phyloP scores from a whole-genome alignment of 2,888 invertebrate species.

The Cephus spinipes region DNA sequence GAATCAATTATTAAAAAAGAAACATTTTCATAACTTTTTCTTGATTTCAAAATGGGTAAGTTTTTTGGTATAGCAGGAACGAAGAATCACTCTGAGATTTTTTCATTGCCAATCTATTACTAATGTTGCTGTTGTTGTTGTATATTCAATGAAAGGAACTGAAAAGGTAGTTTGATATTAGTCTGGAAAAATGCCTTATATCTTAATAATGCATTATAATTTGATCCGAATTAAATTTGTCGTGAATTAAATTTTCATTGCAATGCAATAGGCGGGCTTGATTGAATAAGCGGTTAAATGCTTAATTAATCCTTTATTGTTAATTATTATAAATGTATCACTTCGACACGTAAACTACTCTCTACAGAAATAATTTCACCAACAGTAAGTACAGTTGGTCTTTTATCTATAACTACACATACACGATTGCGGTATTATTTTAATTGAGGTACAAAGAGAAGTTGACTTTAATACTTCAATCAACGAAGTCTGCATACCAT shows the following conservation, averaged over 20 bases:
- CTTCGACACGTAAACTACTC: conserved; percentile 50
- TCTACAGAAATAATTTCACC: background rate
- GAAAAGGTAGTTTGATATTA: too few species aligned
- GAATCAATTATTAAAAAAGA: background rate
- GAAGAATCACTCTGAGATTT: background rate
- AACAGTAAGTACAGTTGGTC: background rate
- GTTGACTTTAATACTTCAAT: background rate
- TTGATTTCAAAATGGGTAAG: too few species aligned
- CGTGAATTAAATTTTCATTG: background rate
- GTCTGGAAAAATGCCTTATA: too few species aligned
- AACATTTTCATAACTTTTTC: too few species aligned
- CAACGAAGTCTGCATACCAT: background rate
- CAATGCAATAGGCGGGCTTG: background rate
- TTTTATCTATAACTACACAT: background rate
- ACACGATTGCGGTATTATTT: background rate
- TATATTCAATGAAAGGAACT: background rate
- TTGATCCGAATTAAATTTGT: too few species aligned
- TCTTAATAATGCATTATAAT: too few species aligned
- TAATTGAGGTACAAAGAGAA: background rate
- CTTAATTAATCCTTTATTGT: conserved; percentile 52
- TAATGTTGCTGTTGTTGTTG: background rate
- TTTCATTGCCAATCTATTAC: background rate
- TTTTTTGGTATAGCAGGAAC: too few species aligned
- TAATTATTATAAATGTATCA: conserved; percentile 59
- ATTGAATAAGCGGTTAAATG: background rate